These are phyloP conservation scores for Antechinus flavipes DNA, from an alignment of 2,113 vertebrate genomes.

Conservation along the genomic window DNA sequence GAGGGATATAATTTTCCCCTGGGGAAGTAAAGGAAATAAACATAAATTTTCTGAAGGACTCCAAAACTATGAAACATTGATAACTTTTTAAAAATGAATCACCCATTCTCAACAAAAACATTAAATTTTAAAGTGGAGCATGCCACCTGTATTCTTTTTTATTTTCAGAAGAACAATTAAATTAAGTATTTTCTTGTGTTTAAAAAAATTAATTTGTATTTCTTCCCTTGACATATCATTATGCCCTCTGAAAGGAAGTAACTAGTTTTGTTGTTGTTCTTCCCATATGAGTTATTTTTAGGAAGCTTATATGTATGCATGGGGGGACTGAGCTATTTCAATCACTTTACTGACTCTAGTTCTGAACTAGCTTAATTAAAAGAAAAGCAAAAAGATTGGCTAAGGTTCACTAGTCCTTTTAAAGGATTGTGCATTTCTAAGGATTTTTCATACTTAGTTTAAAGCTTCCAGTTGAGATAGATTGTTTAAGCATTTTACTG, in stretches of 20 bases:
- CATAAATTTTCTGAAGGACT: background rate
- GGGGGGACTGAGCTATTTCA: background rate
- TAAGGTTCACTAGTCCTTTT: background rate
- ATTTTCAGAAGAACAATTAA: background rate
- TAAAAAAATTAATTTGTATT: background rate
- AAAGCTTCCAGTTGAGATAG: background rate
- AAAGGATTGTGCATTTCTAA: background rate
- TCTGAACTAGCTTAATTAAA: background rate
- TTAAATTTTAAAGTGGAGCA: background rate
- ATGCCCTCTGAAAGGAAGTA: background rate
- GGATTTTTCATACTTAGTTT: background rate
- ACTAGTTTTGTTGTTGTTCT: background rate
- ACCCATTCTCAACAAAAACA: background rate
- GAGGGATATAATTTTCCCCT: background rate
- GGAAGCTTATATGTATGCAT: no score
- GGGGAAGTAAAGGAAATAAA: background rate
- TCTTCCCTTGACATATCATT: background rate
- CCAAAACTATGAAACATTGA: background rate
- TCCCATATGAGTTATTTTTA: background rate
- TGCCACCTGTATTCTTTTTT: background rate
- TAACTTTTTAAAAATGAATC: background rate
- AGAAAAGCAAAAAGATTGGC: background rate
- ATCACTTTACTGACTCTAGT: background rate
- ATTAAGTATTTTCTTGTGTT: background rate
- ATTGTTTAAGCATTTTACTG: background rate